Evolutionary conservation across 2,797 vertebrate species (phyloP).

Genomic region (Falco naumanni): DNA sequence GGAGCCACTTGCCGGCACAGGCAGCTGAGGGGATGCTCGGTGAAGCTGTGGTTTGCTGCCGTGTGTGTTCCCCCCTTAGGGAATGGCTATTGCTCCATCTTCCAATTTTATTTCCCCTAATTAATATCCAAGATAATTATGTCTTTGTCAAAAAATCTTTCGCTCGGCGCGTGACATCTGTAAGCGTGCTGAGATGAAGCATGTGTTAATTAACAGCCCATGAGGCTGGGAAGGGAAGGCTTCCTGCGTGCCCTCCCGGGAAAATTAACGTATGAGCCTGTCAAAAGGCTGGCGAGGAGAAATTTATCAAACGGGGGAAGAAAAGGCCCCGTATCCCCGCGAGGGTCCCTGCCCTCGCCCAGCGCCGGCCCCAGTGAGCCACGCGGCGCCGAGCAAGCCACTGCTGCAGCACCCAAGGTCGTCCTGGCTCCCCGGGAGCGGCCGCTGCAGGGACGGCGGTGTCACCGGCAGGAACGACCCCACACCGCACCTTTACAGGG

Average conservation of each 20-base stretch:
- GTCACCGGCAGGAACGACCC: background rate
- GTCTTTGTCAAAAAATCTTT: background rate
- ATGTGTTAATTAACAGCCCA: background rate
- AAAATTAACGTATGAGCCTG: constrained; percentile 17
- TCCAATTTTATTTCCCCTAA: background rate
- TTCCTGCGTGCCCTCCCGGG: background rate
- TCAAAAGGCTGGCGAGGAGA: background rate
- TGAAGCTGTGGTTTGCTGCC: background rate
- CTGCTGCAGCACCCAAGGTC: background rate
- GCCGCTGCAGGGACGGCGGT: fast-evolving
- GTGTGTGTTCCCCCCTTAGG: background rate
- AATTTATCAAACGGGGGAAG: background rate
- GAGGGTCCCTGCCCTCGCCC: background rate
- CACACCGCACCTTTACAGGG: fast-evolving
- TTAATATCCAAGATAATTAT: background rate
- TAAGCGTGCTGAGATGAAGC: background rate
- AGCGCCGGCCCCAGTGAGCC: background rate
- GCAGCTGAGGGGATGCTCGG: background rate
- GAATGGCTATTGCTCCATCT: background rate
- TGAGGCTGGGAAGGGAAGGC: fast-evolving
- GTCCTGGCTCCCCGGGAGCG: background rate
- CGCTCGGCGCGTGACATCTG: fast-evolving
- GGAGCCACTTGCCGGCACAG: fast-evolving
- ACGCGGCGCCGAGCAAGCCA: fast-evolving
- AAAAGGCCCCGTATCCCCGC: background rate